Evolutionary conservation across 2,797 vertebrate genomes (phyloP).

Genomic region (Coluber constrictor): DNA sequence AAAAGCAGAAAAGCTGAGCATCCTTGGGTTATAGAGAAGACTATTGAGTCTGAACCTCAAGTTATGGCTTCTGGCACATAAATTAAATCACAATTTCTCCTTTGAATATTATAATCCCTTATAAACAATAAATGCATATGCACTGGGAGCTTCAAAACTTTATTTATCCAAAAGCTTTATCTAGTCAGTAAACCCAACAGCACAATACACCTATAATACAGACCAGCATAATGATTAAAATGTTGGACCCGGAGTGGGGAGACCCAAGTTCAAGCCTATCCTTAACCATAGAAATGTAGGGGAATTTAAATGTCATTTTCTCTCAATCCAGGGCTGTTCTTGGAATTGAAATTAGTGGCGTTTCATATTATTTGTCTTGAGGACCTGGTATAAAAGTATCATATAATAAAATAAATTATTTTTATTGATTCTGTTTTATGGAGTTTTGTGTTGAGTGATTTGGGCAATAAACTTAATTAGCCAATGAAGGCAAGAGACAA

Average conservation of each 20-base stretch:
- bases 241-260: neutral
- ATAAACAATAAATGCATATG: neutral
- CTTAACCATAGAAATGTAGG: too few species aligned
- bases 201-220: neutral
- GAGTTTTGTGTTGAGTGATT: too few species aligned
- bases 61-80: neutral
- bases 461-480: too few species aligned
- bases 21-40: neutral
- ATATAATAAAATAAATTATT: too few species aligned
- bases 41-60: neutral
- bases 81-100: neutral
- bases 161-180: neutral
- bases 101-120: neutral
- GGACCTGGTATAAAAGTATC: too few species aligned
- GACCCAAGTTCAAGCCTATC: too few species aligned
- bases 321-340: too few species aligned
- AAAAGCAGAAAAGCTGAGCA: neutral
- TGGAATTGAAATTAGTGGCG: too few species aligned
- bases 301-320: too few species aligned
- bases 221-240: neutral
- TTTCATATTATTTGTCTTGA: too few species aligned
- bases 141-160: neutral
- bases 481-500: too few species aligned
- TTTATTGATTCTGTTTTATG: too few species aligned
- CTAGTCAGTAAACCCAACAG: neutral